A percentile compares a stretch with the other conserved stretches of the same genome.
These are phyloP conservation scores for Meteorus colon DNA, from an alignment of 2,888 invertebrate genomes.

Conservation along the genomic window DNA sequence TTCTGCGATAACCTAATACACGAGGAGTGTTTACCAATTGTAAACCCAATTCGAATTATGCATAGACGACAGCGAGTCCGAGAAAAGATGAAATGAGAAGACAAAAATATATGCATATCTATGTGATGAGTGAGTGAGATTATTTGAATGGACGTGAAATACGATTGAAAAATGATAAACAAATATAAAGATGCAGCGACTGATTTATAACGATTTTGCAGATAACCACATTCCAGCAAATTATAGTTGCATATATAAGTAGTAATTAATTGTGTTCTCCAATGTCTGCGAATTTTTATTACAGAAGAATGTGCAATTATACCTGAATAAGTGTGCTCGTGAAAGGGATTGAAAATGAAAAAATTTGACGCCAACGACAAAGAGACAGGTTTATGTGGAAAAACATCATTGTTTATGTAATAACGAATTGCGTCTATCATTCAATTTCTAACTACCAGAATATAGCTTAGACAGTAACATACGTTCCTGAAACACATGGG, in stretches of 20 bases:
- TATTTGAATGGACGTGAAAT: not conserved
- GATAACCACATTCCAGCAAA: slow-evolving; percentile 41
- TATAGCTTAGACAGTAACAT: slow-evolving; percentile 46
- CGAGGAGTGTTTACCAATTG: slow-evolving; percentile 48
- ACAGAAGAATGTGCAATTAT: slow-evolving; percentile 50
- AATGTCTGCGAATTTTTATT: slow-evolving; percentile 30
- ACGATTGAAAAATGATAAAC: slow-evolving; percentile 6
- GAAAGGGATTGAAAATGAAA: not conserved
- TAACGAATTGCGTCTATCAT: slow-evolving; percentile 40
- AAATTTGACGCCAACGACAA: not conserved
- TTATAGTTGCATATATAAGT: slow-evolving; percentile 42
- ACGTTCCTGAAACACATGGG: slow-evolving; percentile 31
- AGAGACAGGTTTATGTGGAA: not conserved
- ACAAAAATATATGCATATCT: not conserved
- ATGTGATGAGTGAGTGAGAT: not conserved
- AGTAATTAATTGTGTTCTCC: slow-evolving; percentile 39
- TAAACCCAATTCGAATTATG: slow-evolving; percentile 13
- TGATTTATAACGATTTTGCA: slow-evolving; percentile 41
- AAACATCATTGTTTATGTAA: not conserved
- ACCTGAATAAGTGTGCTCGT: not conserved
- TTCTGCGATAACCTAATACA: slow-evolving; percentile 46
- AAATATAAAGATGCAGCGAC: not conserved
- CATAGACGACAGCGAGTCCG: slow-evolving; percentile 39
- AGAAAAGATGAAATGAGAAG: slow-evolving; percentile 32
- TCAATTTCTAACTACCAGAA: slow-evolving; percentile 49